Evolutionary conservation across 2,113 vertebrate species (phyloP), one percentile per base, ranked within the genome.

Genomic region (Lagopus leucura): DNA sequence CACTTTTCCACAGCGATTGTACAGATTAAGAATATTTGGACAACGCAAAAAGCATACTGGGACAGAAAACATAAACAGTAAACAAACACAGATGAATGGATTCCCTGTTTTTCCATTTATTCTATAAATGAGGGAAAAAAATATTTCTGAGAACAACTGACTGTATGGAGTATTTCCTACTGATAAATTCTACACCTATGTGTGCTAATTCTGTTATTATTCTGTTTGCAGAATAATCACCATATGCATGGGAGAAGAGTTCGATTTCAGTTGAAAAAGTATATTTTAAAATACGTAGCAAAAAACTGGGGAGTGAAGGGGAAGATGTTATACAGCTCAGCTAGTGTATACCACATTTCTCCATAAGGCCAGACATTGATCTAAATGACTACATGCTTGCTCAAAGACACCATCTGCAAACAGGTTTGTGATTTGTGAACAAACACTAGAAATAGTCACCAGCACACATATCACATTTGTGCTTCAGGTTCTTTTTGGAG

Each of bases 301-400:
- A 45, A 10, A 28, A 60, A n/a, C 43, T 87, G 45, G 11, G 8
- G 20, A 32, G 13, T 0, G 0, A 2, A 11, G 4, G 0, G 5
- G 60, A 80, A 17, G 13, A 86, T 2, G 7, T 60, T 50, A 64
- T 50, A 17, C 20, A 43, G n/a, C 94, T 22, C 24, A 78, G 42
- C 8, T 16, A 64, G 22, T 9, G 32, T 25, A 65, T 69, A 64
- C 7, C 30, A 28, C 4, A 14, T 43, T 73, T 83, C 14, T 2
- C 70, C 57, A 52, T 11, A 34, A 88, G 20, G 57, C 28, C 60
- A 81, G 36, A 10, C 11, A 38, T 70, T 10, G 1, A 38, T 45
- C 21, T 42, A 42, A 54, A 54, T 20, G 7, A 72, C 60, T 45
- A 32, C 4, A 57, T 10, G 36, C 7, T 25, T 83, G 25, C n/a